These are phyloP conservation scores for Trichechus manatus DNA, from an alignment of 2,113 vertebrate species.

Conservation along the genomic window DNA sequence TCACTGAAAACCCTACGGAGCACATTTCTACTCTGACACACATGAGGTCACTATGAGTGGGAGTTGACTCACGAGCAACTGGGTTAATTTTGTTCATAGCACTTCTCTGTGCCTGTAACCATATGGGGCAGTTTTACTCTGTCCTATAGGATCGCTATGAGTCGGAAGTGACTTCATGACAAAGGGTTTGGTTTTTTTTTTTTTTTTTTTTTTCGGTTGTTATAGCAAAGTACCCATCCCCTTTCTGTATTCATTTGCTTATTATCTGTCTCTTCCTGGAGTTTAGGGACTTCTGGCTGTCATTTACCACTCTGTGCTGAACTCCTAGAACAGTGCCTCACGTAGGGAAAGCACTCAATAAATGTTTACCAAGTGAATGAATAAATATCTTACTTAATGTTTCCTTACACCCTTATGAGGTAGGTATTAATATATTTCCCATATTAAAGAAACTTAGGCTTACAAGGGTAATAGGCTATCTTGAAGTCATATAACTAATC, in stretches of 20 bases:
- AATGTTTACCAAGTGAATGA: background rate
- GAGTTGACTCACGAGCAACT: no score
- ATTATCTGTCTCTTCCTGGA: background rate
- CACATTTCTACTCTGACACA: no score
- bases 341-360: background rate
- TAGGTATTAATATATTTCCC: background rate
- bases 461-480: background rate
- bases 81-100: background rate
- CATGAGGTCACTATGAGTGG: no score
- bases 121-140: no score
- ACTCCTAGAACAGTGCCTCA: background rate
- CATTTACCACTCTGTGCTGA: fast-evolving
- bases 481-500: background rate
- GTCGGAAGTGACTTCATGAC: no score
- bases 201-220: no score
- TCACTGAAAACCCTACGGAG: no score
- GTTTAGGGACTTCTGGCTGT: background rate
- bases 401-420: background rate
- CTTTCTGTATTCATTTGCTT: background rate
- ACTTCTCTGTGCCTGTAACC: background rate
- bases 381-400: background rate
- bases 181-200: no score
- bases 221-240: fast-evolving
- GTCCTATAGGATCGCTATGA: no score
- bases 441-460: background rate